A percentile compares a stretch with the other conserved stretches of the same genome.
These are phyloP conservation scores for Cataglyphis hispanica DNA, from an alignment of 1,140 invertebrate genomes.

Conservation along the genomic window DNA sequence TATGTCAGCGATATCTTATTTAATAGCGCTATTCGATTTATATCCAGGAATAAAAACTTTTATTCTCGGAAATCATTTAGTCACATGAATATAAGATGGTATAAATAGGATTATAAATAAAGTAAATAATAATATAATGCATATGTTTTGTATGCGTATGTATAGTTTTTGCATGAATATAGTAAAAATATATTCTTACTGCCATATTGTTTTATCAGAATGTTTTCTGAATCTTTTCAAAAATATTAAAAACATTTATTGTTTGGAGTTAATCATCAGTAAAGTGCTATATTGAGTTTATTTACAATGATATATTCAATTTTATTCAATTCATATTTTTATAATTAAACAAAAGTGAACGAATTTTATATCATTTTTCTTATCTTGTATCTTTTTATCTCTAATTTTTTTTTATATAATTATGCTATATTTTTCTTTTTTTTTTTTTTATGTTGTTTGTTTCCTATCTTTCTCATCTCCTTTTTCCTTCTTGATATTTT, in stretches of 20 bases:
- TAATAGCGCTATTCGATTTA: not conserved
- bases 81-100: not conserved
- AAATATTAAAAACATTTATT: too few species aligned
- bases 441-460: not conserved
- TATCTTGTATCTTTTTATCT: not conserved
- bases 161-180: too few species aligned
- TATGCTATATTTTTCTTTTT: not conserved
- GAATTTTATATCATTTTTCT: not conserved
- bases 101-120: too few species aligned
- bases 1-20: not conserved
- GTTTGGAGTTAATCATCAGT: too few species aligned
- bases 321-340: too few species aligned
- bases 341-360: not conserved
- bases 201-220: too few species aligned
- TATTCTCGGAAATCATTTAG: not conserved
- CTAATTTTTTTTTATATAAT: not conserved
- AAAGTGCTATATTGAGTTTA: too few species aligned
- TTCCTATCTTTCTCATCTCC: not conserved
- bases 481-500: not conserved
- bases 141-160: too few species aligned
- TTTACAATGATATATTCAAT: too few species aligned
- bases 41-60: not conserved
- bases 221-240: too few species aligned
- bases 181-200: too few species aligned
- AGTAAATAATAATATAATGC: too few species aligned